Evolutionary conservation across 1,140 invertebrate genomes (phyloP), one percentile per base, ranked within the genome.

Genomic region (Tetraneura akinire): DNA sequence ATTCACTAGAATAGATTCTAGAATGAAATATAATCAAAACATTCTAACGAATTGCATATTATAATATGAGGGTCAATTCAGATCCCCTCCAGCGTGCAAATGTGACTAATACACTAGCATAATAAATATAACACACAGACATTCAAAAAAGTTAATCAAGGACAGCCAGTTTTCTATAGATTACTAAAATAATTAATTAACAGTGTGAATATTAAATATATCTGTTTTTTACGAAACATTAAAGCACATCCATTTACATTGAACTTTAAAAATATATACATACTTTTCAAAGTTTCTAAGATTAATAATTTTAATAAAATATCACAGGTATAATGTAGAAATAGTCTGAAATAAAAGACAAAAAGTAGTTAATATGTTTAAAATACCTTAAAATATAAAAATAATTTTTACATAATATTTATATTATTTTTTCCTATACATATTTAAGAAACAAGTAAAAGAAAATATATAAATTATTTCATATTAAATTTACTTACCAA

Each of bases 1-100:
- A 74, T 74, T 42, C 51, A 74, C 71, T 32, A 74, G 18, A 74
- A 55, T 74, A 74, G n/a, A n/a, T n/a, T n/a, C n/a, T n/a, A n/a
- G n/a, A 53, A 42, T 53, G 29, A n/a, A n/a, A 21, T 74, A 32
- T 32, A 74, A 42, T 53, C 51, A 71, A 74, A 37, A 57, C 29
- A 74, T 14, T 74, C 68, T 71, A 71, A 11, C 64, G 8, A 3
- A 42, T 70, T 23, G 26, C 8, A 73, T 74, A 74, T 55, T 42
- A 42, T 18, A 10, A 45, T 1, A 21, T 55, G 29, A 73, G 47
- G 49, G 71, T 74, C 49, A 74, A 14, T 37, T 42, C 18, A 55
- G 32, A 74, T 57, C 71, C 71, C 71, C 71, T 74, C 71, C 71
- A 57, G 71, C 32, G n/a, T 74, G 32, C 51, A 74, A 37, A 74